Base-by-base conservation (phyloP, 2,113 vertebrate species). In the Rafetus swinhoei region DNA sequence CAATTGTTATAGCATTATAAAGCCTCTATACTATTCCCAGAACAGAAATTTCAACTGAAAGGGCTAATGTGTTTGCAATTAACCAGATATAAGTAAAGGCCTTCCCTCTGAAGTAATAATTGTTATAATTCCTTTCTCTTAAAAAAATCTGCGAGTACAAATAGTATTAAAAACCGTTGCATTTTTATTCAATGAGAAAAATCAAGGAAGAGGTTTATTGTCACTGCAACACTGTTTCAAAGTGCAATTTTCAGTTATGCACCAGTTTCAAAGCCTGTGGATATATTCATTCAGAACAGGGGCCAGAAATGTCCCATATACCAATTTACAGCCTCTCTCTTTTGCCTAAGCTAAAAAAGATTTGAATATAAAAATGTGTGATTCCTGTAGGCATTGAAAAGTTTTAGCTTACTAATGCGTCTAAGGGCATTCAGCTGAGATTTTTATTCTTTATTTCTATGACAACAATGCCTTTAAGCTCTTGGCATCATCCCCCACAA, bases 61-160 rank as follows among this genome's bases (percentile, higher is more conserved):
- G 81, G n/a, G 4, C 6, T 93, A 82, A 91, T 65, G 52, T 25
- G 3, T 84, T 35, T 92, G 45, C 32, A 93, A 88, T 62, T 79
- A 95, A 82, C 84, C 18, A 93, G 56, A 91, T 81, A 83, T 53
- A 95, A 95, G 93, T 87, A 29, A 89, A 94, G n/a, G 85, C 54
- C n/a, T 84, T 97, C 6, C 89, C 62, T 92, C 18, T 54, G 94
- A 91, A 94, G 22, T 32, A n/a, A 69, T 80, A 82, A 89, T 88
- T 87, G 85, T 81, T 89, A 35, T 88, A 50, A 55, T 50, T 95
- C 27, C 83, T 74, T 76, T 89, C 27, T 59, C 92, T 94, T 84
- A 90, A 97, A 92, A 85, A 90, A 97, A 92, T 94, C 35, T 84
- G 11, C 18, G 92, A 9, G 10, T 83, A n/a, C 4, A 92, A 84